Base-by-base conservation (phyloP, 1,140 invertebrate species). In the Tetramorium simillimum region DNA sequence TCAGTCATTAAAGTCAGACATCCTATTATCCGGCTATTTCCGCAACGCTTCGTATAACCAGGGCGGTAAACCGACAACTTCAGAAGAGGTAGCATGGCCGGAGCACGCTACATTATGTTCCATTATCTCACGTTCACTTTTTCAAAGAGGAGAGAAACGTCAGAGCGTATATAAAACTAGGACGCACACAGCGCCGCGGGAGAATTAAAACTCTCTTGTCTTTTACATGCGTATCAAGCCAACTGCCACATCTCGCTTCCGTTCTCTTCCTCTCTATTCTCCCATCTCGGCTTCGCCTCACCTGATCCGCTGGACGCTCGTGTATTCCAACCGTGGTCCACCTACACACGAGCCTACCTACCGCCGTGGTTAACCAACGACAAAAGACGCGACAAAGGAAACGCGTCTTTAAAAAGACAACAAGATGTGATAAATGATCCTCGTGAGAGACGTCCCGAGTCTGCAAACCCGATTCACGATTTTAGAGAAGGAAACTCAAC, bases 351-450 rank as follows among this genome's bases (percentile, higher is more conserved):
- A 92, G 92, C 92, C 90, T 94, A 93, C 93, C 93, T 94, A 94
- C 94, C 93, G 92, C 93, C 85, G 86, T 63, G 92, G 67, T 91
- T 86, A 84, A 81, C 87, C 76, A 82, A 80, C 86, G 92, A 92
- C 92, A 92, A 93, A 93, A 93, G 92, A 94, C 88, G 86, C 76
- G 62, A 67, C 43, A 69, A 80, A 93, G 86, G 92, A 85, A 91
- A 88, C 89, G 85, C 86, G 89, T 92, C 90, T 93, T 85, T 89
- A 88, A 93, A 92, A 93, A 91, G 90, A 89, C 92, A 92, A 91
- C 91, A 89, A 90, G 91, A 91, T 89, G 92, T 95, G 94, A 95
- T 94, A 94, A 95, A 95, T 95, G 94, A 93, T 92, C 85, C 69
- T 40, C 53, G 24, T 18, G 46, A 65, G 24, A 16, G 33, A 80